Base-by-base conservation (phyloP, 1,140 invertebrate species). In the Gryllus bimaculatus region DNA sequence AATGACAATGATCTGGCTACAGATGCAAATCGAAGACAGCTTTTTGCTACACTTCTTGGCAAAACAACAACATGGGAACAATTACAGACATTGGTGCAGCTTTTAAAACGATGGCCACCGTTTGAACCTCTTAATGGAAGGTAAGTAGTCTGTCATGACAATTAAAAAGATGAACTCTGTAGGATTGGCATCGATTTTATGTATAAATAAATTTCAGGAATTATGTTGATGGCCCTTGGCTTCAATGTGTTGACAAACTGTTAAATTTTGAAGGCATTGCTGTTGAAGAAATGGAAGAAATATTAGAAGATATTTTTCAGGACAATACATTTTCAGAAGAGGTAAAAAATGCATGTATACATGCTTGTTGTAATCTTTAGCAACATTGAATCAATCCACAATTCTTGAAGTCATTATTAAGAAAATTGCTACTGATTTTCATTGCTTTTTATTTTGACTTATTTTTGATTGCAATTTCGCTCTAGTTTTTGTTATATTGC, bases 301-400 rank as follows among this genome's bases (percentile, higher is more conserved):
- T 18, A 8, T 26, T 78, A n/a, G 39, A 73, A 21, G 73, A 74
- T 74, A 73, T 78, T 7, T 73, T 78, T 73, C 78, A 73, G n/a
- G 20, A 73, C 21, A 78, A 26, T 20, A 26, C 8, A 47, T 78
- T 78, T 26, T 47, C 49, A 20, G 74, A 75, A 75, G 74, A 75
- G 20, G 74, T 75, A 47, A 39, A 39, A 39, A 39, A 39, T 39
- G 26, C 5, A 39, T 39, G 5, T 5, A 2, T 39, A 5, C 26
- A 2, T 39, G 26, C 26, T 39, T 39, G 26, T 39, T 39, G 26
- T 39, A 39, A 39, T 39, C 26, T 39, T 39, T 39, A 2, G 26
- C 5, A 5, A 39, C 1, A 39, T 39, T 1, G 5, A 39, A 39
- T 39, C 26, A 39, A 39, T 39, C 26, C 26, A 39, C 26, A 39